These are phyloP conservation scores for Sinohyriopsis cumingii DNA, from an alignment of 2,888 invertebrate genomes.

Conservation along the genomic window DNA sequence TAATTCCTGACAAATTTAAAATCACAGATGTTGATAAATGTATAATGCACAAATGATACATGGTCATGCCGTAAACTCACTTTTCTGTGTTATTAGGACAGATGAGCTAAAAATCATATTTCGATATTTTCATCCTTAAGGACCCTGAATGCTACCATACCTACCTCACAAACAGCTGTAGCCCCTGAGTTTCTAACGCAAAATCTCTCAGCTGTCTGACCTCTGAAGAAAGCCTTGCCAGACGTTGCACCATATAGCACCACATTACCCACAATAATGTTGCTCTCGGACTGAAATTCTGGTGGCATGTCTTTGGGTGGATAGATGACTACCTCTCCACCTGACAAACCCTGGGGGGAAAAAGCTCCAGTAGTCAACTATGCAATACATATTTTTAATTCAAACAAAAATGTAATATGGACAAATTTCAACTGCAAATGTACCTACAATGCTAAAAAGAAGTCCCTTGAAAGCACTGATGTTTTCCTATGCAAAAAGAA, in stretches of 20 bases:
- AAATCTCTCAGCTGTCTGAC: conserved; percentile 98
- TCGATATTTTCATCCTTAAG: too few relatives aligned
- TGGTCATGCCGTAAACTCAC: too few relatives aligned
- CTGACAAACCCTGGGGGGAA: conserved; percentile 84
- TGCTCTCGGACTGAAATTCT: conserved; percentile 89
- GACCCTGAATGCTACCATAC: conserved; percentile 10
- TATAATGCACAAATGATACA: too few relatives aligned
- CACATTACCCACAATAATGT: conserved; percentile 98
- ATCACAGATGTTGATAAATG: too few relatives aligned
- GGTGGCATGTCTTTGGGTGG: conserved; percentile 87
- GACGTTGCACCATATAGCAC: conserved; percentile 97
- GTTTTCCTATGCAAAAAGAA: too few relatives aligned
- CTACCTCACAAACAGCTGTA: conserved; percentile 90
- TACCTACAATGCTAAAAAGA: neutral
- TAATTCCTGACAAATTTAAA: too few relatives aligned
- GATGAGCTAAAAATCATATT: too few relatives aligned
- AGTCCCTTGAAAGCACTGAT: neutral
- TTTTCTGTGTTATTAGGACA: too few relatives aligned
- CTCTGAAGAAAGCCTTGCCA: conserved; percentile 93
- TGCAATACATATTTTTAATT: too few relatives aligned
- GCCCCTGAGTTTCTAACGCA: conserved; percentile 99
- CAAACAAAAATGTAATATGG: too few relatives aligned
- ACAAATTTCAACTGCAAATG: too few relatives aligned
- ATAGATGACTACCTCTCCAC: conserved; percentile 92
- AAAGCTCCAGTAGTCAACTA: neutral